Evolutionary conservation across 2,888 invertebrate genomes (phyloP), one percentile per base, ranked within the genome.

Genomic region (Pilophorus perplexus): DNA sequence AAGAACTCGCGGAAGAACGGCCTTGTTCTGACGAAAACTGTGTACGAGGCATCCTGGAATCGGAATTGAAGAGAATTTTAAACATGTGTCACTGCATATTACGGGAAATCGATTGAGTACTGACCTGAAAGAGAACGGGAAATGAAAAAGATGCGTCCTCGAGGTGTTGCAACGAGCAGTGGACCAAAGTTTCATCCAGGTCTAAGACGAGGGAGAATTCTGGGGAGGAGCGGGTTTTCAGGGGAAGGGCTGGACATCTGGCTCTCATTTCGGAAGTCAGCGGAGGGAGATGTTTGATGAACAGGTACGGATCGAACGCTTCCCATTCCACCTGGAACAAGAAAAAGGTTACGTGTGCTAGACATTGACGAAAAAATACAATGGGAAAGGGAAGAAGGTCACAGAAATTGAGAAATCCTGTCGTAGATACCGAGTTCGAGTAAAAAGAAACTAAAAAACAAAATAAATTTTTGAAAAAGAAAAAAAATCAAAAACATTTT

Each of bases 171-270:
- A 96, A 82, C 73, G 93, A 93, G 78, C 96, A 96, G 77, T 96
- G 96, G 2, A 96, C 96, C 74, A 97, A 79, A 0, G 96, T 97
- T 80, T 97, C 96, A 78, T 97, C 96, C 78, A 96, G 80, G 78
- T 95, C 95, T 72, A 85, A 77, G 3, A 84, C 84, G 2, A 85
- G 77, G 28, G 83, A 82, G 73, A 93, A 94, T 76, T 93, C 91
- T 0, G 95, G 95, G 73, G 93, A 91, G 74, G 93, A 92, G 55
- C 95, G 80, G 0, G 95, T 96, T 76, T 93, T 93, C 42, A 95
- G 80, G 0, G 96, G 96, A 66, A 96, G 79, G 1, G 95, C 95
- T 1, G 91, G 90, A 74, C 86, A 85, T 2, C 83, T 77, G 1
- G 85, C 82, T 71, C 85, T 78, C 84, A 90, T 86, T 71, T 89